phyloP scores from a whole-genome alignment of 2,888 invertebrate species.

The Parelbella ahira region DNA sequence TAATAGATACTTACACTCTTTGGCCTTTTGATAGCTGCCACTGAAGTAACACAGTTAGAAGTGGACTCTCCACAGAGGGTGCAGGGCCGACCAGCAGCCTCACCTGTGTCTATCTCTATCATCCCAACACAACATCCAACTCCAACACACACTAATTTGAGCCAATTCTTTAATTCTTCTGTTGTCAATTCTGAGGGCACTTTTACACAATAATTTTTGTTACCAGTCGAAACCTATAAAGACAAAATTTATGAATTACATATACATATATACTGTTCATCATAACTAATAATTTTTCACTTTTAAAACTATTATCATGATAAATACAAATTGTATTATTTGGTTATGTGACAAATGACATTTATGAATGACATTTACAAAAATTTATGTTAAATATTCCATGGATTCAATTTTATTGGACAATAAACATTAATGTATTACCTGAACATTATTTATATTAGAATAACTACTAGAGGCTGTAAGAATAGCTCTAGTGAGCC shows the following conservation, averaged over 20 bases:
- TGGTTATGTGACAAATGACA: too few relatives aligned
- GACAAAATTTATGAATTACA: neutral
- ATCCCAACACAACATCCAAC: slow-evolving; percentile 80
- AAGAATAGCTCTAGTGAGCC: slow-evolving; percentile 72
- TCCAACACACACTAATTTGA: slow-evolving; percentile 71
- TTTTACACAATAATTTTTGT: slow-evolving; percentile 78
- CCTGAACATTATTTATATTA: slow-evolving; percentile 67
- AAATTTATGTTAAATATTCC: too few relatives aligned
- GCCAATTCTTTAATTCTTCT: slow-evolving; percentile 74
- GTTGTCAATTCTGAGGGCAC: slow-evolving; percentile 71
- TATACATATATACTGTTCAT: too few relatives aligned
- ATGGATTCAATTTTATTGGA: too few relatives aligned
- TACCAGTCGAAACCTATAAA: slow-evolving; percentile 60
- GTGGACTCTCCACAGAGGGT: slow-evolving; percentile 66
- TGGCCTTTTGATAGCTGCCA: slow-evolving; percentile 55
- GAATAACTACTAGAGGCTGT: slow-evolving; percentile 77
- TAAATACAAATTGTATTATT: too few relatives aligned
- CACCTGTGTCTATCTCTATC: slow-evolving; percentile 73
- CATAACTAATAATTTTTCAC: too few relatives aligned
- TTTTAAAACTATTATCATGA: too few relatives aligned
- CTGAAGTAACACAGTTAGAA: slow-evolving; percentile 52
- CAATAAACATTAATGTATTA: too few relatives aligned
- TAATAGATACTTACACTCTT: slow-evolving; percentile 47
- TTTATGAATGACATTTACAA: too few relatives aligned
- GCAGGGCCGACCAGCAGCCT: slow-evolving; percentile 65